Base-by-base conservation (phyloP, 1,140 invertebrate species). In the Liolophura sinensis region DNA sequence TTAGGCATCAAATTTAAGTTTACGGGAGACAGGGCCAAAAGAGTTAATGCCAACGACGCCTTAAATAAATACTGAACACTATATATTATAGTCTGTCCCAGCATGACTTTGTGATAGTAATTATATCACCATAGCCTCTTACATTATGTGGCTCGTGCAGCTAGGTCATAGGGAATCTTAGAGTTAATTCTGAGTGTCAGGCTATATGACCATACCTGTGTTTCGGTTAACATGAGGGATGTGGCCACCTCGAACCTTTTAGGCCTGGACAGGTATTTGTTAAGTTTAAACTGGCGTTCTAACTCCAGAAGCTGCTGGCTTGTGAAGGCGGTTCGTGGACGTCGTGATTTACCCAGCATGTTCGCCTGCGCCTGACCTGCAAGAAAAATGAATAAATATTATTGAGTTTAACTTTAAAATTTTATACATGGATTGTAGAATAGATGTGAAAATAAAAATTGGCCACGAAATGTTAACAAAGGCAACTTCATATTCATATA, bases 241-340 rank as follows among this genome's bases (percentile, higher is more conserved):
- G 96, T 98, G 48, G 97, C 97, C 11, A 99, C 96, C 87, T 99
- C 97, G 81, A 98, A 99, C 78, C 97, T 88, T 86, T 98, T 98
- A 1, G 97, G 97, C 75, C 97, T 88, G 40, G 96, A 99, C 22
- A 99, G 89, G 86, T 99, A 99, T 86, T 99, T 99, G 87, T 98
- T 99, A 87, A 98, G 94, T 60, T 94, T 89, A 86, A 99, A 99
- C 86, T 99, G 96, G 84, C 97, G 94, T 85, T 99, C 97, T 75
- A 99, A 86, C 86, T 99, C 97, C 65, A 99, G 87, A 24, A 99
- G 89, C 82, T 99, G 97, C 83, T 99, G 96, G 16, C 93, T 96
- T 0, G 97, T 99, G 87, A 99, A 99, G 1, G 97, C 97, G 0
- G 97, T 99, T 56, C 97, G 87, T 0, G 97, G 97, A 70, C 97